These are phyloP conservation scores for Papilio glaucus DNA, from an alignment of 1,140 invertebrate species.

Conservation along the genomic window DNA sequence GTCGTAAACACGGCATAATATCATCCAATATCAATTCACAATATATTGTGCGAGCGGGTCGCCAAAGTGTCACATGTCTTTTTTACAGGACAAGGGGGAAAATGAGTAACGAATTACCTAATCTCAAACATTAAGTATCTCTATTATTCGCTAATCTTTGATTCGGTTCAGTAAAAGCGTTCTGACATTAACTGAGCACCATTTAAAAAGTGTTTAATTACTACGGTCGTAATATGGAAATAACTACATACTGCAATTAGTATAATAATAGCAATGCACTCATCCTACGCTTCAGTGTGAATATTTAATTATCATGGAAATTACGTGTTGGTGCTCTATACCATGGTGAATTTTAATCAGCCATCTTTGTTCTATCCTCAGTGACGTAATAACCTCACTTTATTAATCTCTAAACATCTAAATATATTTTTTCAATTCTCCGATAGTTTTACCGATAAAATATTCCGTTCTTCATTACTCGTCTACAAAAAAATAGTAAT, in stretches of 20 bases:
- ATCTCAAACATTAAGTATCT: too few relatives aligned
- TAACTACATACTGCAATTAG: neutral
- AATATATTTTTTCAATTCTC: too few relatives aligned
- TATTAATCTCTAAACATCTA: too few relatives aligned
- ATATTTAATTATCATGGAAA: slow-evolving; percentile 8
- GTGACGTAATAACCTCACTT: neutral
- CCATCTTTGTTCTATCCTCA: neutral
- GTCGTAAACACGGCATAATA: neutral
- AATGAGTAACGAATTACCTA: too few relatives aligned
- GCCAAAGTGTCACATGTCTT: neutral
- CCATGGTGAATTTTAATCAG: slow-evolving; percentile 2
- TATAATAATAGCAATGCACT: neutral
- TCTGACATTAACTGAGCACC: too few relatives aligned
- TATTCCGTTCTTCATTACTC: too few relatives aligned
- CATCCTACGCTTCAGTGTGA: slow-evolving; percentile 1
- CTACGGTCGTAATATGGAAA: neutral
- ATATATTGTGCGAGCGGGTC: neutral
- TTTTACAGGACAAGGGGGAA: neutral
- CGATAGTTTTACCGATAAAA: too few relatives aligned
- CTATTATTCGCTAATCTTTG: too few relatives aligned
- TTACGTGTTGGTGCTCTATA: neutral
- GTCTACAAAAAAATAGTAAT: too few relatives aligned
- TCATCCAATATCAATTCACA: slow-evolving; percentile 1
- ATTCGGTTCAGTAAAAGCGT: too few relatives aligned
- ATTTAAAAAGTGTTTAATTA: neutral